These are phyloP conservation scores for Ridgeia piscesae DNA, from an alignment of 1,140 invertebrate genomes.

Conservation along the genomic window DNA sequence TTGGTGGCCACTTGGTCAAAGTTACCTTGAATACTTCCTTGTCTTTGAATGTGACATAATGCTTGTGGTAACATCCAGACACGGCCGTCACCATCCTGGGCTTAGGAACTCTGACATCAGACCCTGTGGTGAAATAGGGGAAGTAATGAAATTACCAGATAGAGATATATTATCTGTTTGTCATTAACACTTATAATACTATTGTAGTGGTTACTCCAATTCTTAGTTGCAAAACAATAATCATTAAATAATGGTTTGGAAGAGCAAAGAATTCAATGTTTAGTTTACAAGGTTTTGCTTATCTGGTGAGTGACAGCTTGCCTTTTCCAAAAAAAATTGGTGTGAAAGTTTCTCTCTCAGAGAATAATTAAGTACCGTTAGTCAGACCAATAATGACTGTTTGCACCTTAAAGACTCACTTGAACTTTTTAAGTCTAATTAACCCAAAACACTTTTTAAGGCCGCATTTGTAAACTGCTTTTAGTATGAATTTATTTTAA, in stretches of 20 bases:
- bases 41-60: background rate
- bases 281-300: background rate
- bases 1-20: too few relatives aligned
- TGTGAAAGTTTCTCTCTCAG: too few relatives aligned
- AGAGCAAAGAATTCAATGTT: background rate
- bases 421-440: too few relatives aligned
- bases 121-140: background rate
- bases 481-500: too few relatives aligned
- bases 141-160: background rate
- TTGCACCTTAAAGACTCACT: too few relatives aligned
- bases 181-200: background rate
- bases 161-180: background rate
- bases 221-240: background rate
- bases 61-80: background rate
- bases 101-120: background rate
- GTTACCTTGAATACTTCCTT: conserved; percentile 7
- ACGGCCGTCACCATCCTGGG: background rate
- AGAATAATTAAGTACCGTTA: too few relatives aligned
- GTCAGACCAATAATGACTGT: too few relatives aligned
- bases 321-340: background rate
- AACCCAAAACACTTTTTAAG: too few relatives aligned
- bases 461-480: too few relatives aligned
- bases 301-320: background rate
- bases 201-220: background rate
- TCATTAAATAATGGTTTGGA: background rate